Conservation (phyloP, 2,888 invertebrate genomes). For the Proisotoma minuta region DNA sequence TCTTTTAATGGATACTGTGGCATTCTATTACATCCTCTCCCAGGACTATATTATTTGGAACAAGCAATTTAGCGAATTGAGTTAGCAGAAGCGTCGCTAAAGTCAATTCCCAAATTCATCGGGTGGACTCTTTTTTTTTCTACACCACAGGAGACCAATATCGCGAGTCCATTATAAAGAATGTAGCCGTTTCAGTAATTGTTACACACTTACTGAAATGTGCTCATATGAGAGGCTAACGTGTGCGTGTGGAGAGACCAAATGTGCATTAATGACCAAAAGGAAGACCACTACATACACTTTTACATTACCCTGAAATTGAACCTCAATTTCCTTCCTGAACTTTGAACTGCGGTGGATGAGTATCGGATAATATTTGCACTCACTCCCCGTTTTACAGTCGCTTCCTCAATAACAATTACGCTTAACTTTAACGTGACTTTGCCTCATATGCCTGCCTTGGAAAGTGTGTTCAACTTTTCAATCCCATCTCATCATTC, state of each 20-base stretch:
- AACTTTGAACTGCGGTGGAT: not conserved
- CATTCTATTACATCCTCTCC: too few relatives aligned
- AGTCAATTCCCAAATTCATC: not conserved
- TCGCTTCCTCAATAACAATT: not conserved
- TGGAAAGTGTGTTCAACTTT: too few relatives aligned
- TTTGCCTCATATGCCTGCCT: too few relatives aligned
- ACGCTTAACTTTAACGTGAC: not conserved
- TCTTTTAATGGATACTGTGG: too few relatives aligned
- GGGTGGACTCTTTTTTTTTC: not conserved
- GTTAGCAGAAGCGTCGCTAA: too few relatives aligned
- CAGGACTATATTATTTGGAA: too few relatives aligned
- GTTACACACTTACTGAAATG: not conserved
- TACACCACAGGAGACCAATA: not conserved
- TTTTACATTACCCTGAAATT: conserved; percentile 1
- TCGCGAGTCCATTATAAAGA: not conserved
- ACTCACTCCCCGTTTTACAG: not conserved
- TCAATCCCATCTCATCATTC: not conserved
- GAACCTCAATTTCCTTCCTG: not conserved
- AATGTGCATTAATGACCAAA: conserved; percentile 10
- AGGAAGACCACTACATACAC: not conserved
- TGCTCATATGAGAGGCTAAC: not conserved
- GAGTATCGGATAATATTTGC: not conserved
- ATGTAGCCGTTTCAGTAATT: not conserved
- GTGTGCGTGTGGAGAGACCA: conserved; percentile 9
- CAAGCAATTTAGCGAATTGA: too few relatives aligned